Percentiles rank a stretch among this genome's conserved stretches.
Evolutionary conservation across 2,797 vertebrate species (phyloP).

Genomic region (Malurus splendens): DNA sequence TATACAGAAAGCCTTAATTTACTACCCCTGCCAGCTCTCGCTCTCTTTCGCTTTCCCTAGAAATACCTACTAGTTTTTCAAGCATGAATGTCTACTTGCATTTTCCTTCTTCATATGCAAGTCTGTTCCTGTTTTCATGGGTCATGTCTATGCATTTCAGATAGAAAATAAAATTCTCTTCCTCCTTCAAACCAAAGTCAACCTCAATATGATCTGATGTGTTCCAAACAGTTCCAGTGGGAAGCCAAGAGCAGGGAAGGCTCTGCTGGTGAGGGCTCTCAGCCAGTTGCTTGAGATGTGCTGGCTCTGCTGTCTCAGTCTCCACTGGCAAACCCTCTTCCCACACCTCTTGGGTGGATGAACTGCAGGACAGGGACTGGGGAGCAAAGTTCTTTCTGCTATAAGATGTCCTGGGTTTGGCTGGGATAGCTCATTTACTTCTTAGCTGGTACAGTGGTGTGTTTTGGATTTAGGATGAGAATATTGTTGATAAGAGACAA

Average conservation of each 20-base stretch:
- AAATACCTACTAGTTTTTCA: neutral
- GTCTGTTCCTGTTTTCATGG: conserved; percentile 11
- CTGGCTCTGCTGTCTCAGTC: neutral
- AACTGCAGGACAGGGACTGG: neutral
- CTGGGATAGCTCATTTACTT: neutral
- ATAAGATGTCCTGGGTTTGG: neutral
- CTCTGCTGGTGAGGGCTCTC: neutral
- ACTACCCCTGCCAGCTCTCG: neutral
- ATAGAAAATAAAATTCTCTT: neutral
- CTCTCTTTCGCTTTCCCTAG: neutral
- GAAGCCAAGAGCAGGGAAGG: neutral
- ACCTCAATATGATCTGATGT: neutral
- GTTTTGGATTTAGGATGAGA: neutral
- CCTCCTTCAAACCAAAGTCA: neutral
- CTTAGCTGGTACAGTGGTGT: neutral
- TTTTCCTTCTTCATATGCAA: neutral
- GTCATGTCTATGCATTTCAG: neutral
- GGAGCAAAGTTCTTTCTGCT: neutral
- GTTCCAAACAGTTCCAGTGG: neutral
- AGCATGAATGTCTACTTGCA: neutral
- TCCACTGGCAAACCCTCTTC: neutral
- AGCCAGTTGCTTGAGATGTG: neutral
- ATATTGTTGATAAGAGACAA: neutral
- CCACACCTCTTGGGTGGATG: neutral
- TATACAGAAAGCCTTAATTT: neutral